Evolutionary conservation across 1,140 invertebrate species (phyloP).

Genomic region (Asbolus verrucosus): DNA sequence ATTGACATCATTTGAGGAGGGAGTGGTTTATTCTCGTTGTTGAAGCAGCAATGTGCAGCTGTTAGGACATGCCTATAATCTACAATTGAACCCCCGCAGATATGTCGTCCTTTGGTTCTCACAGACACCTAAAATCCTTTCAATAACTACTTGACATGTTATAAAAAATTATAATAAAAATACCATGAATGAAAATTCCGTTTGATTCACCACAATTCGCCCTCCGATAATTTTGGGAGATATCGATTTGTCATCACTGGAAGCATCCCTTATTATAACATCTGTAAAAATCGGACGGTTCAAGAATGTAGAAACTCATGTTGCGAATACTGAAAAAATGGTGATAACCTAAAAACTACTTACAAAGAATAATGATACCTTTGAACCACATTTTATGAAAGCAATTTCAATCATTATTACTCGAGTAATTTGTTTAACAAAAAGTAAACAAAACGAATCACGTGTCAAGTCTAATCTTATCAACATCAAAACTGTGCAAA

Average conservation of each 20-base stretch:
- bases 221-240: conserved; percentile 11
- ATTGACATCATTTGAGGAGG: conserved; percentile 26
- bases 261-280: not conserved
- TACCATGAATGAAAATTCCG: conserved; percentile 7
- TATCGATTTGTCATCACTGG: not conserved
- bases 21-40: not conserved
- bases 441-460: too few relatives aligned
- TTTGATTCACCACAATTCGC: not conserved
- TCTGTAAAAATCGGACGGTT: not conserved
- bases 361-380: not conserved
- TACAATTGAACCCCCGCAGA: conserved; percentile 29
- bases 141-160: not conserved
- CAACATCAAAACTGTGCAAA: not conserved
- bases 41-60: conserved; percentile 40
- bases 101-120: not conserved
- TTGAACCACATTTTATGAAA: conserved; percentile 1
- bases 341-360: not conserved
- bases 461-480: conserved; percentile 27
- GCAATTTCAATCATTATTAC: too few relatives aligned
- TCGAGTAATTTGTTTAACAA: not conserved
- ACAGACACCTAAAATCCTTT: conserved; percentile 4
- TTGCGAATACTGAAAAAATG: too few relatives aligned
- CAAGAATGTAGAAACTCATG: too few relatives aligned
- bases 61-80: conserved; percentile 19
- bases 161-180: too few relatives aligned